These are phyloP conservation scores for Enteromius viviparus DNA, from an alignment of 2,797 vertebrate genomes.

Conservation along the genomic window DNA sequence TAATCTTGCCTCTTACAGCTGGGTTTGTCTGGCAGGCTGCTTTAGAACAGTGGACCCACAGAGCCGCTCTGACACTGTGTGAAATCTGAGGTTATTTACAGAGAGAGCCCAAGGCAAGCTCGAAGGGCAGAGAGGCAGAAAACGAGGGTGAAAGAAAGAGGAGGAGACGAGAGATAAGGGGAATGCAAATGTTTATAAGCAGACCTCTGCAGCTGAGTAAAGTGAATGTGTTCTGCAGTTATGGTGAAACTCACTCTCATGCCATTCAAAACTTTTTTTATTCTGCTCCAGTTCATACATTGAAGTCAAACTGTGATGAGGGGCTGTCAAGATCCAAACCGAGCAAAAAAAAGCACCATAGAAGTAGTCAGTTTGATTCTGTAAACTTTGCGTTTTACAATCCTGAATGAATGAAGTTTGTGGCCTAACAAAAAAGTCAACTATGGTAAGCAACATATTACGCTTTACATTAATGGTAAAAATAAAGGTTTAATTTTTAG, in stretches of 20 bases:
- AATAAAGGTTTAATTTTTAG: too few relatives aligned
- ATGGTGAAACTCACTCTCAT: not conserved
- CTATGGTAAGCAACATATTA: not conserved
- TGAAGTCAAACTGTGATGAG: not conserved
- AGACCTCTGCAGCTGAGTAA: not conserved
- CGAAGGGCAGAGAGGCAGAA: not conserved
- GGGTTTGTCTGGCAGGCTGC: not conserved
- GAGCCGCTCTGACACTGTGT: conserved; percentile 2
- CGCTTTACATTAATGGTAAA: not conserved
- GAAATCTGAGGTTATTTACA: conserved; percentile 28
- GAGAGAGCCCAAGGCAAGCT: not conserved
- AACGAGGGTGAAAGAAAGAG: not conserved
- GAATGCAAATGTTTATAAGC: conserved; percentile 4
- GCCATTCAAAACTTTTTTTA: not conserved
- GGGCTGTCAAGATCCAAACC: not conserved
- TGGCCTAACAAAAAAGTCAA: not conserved
- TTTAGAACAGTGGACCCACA: conserved; percentile 14
- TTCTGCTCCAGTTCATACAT: not conserved
- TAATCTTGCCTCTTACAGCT: not conserved
- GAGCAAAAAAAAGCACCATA: too few relatives aligned
- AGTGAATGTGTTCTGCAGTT: not conserved
- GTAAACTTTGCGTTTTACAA: not conserved
- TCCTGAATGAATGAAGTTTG: not conserved
- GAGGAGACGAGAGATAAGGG: not conserved
- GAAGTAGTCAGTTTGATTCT: not conserved